These are phyloP conservation scores for Pica pica DNA, from an alignment of 2,113 vertebrate genomes.

Conservation along the genomic window DNA sequence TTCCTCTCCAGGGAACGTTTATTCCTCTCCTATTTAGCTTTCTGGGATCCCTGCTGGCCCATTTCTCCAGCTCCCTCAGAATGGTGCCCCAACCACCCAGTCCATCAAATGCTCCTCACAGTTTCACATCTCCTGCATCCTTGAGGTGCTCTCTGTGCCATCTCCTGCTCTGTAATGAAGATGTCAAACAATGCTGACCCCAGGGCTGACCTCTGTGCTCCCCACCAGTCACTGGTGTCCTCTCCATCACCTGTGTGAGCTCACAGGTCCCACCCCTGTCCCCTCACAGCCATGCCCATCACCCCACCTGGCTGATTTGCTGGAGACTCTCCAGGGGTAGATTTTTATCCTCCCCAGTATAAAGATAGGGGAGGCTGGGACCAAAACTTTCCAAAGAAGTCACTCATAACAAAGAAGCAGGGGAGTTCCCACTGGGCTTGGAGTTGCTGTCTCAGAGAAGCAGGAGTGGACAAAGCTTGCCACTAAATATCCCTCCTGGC, in stretches of 20 bases:
- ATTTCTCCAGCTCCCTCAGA: neutral
- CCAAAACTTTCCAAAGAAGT: neutral
- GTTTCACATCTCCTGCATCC: neutral
- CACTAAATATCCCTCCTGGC: neutral
- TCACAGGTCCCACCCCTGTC: neutral
- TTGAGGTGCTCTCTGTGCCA: neutral
- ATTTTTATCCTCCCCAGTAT: neutral
- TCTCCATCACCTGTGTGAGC: neutral
- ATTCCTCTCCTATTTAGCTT: neutral
- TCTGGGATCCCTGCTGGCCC: neutral
- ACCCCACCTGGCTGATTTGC: neutral
- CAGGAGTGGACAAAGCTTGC: neutral
- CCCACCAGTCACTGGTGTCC: neutral
- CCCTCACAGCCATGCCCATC: neutral
- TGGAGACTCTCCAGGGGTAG: neutral
- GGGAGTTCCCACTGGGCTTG: neutral
- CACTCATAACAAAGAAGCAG: neutral
- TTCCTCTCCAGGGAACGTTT: neutral
- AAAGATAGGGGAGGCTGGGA: neutral
- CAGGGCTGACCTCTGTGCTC: neutral
- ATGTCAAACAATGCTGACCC: accelerated
- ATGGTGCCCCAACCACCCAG: neutral
- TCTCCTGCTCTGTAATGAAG: neutral
- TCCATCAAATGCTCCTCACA: accelerated
- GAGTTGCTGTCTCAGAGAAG: neutral